Base-by-base conservation (phyloP, 1,140 invertebrate genomes). In the Lasioglossum albipes region DNA sequence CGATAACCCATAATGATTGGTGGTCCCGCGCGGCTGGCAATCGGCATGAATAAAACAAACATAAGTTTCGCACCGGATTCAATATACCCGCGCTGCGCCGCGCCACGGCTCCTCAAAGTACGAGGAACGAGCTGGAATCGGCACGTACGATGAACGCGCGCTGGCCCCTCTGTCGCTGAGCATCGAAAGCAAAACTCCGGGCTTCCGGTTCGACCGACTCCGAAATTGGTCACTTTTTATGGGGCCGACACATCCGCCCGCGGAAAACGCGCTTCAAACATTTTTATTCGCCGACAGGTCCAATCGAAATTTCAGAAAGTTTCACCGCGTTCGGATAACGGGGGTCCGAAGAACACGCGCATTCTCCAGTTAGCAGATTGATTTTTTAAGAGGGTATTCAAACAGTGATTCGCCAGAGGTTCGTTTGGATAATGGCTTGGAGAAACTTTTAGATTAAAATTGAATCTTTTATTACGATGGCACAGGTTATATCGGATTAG, bases 1-100 rank as follows among this genome's bases (percentile, higher is more conserved):
- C 81, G 81, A 80, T 83, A 83, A 83, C 81, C 81, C 81, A 83
- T 83, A 83, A 83, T 83, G 70, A 78, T 74, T 59, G 65, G 70
- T 68, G 66, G 52, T 68, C 66, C 42, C 66, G 66, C 42, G 41
- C 65, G 52, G 27, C 73, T 57, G 22, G 49, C 67, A 78, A 41
- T 70, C 77, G 70, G 62, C 70, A 61, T 67, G 57, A 54, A 71
- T 65, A 65, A 79, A 74, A 71, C 77, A 78, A 69, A 36, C 81
- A 83, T 80, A 83, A 83, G 81, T 83, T 72, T 80, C 71, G 49
- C 66, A 65, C 77, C 54, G 67, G 74, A 83, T 83, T 78, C 77
- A 83, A 83, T 83, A 83, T 82, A 77, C 20, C 57, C 20, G 57
- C 7, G 7, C 20, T 0, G 20, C 54, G 4, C 54, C 20, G 12